A percentile compares a stretch with the other conserved stretches of the same genome.
Conservation (phyloP, 2,888 invertebrate genomes). For the Hirtodrosophila duncani region DNA sequence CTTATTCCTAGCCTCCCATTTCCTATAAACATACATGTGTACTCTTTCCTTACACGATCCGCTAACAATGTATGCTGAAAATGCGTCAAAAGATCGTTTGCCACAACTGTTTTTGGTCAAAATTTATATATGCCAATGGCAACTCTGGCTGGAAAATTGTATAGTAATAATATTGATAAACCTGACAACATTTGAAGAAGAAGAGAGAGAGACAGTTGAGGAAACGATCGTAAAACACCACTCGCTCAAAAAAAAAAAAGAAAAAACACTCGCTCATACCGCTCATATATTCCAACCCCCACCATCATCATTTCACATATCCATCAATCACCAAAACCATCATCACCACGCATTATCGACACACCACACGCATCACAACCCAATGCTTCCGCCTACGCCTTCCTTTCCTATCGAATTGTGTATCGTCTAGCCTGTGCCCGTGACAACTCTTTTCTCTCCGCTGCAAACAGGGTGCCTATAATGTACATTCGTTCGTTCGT, state of each 20-base stretch:
- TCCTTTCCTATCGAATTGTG: constrained; percentile 20
- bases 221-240: constrained; percentile 25
- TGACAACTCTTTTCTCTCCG: constrained; percentile 36
- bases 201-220: constrained; percentile 1
- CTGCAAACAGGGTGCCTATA: constrained; percentile 52
- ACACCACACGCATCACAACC: constrained; percentile 5
- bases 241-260: constrained; percentile 16
- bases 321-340: constrained; percentile 7
- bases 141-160: too few relatives aligned
- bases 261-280: constrained; percentile 68
- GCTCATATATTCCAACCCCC: constrained; percentile 60
- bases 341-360: not conserved
- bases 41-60: not conserved
- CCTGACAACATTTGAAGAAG: too few relatives aligned
- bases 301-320: constrained; percentile 55
- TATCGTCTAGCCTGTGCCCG: constrained; percentile 12
- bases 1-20: constrained; percentile 38
- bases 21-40: constrained; percentile 13
- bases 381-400: constrained; percentile 22
- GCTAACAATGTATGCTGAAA: not conserved
- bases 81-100: too few relatives aligned
- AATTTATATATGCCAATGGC: too few relatives aligned
- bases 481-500: too few relatives aligned
- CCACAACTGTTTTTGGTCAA: too few relatives aligned
- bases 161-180: too few relatives aligned